Evolutionary conservation across 1,140 invertebrate genomes (phyloP).

Genomic region (Thaumetopoea pityocampa): DNA sequence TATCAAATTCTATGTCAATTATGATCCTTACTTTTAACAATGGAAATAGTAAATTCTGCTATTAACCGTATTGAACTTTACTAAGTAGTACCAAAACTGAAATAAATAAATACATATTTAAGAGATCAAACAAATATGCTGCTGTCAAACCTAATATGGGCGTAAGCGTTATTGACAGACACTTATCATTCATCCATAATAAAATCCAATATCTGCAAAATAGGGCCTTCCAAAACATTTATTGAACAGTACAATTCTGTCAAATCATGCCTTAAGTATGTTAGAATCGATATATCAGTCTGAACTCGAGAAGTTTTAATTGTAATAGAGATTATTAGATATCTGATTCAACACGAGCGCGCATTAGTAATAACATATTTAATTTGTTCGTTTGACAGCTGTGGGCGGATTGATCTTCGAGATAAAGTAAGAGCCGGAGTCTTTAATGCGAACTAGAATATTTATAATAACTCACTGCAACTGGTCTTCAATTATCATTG

Average conservation of each 20-base stretch:
- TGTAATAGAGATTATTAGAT: constrained; percentile 66
- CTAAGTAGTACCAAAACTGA: too few species aligned
- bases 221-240: constrained; percentile 29
- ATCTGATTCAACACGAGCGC: constrained; percentile 57
- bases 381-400: constrained; percentile 67
- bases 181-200: constrained; percentile 27
- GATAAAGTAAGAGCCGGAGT: constrained; percentile 37
- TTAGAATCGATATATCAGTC: constrained; percentile 14
- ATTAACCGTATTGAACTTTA: too few species aligned
- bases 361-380: constrained; percentile 73
- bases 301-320: constrained; percentile 57
- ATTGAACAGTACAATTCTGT: constrained; percentile 34
- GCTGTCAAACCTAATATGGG: constrained; percentile 4
- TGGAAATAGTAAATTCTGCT: too few species aligned
- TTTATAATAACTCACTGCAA: constrained; percentile 32
- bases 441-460: constrained; percentile 50
- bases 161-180: constrained; percentile 30
- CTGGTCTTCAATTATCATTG: constrained; percentile 30
- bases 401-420: constrained; percentile 53
- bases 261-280: constrained; percentile 38
- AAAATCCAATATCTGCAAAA: constrained; percentile 31
- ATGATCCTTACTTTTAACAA: too few species aligned
- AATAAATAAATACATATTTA: too few species aligned
- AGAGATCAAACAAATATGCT: constrained; percentile 2
- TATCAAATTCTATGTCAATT: too few species aligned